Evolutionary conservation across 2,113 vertebrate genomes (phyloP).

Genomic region (Prochilodus magdalenae): DNA sequence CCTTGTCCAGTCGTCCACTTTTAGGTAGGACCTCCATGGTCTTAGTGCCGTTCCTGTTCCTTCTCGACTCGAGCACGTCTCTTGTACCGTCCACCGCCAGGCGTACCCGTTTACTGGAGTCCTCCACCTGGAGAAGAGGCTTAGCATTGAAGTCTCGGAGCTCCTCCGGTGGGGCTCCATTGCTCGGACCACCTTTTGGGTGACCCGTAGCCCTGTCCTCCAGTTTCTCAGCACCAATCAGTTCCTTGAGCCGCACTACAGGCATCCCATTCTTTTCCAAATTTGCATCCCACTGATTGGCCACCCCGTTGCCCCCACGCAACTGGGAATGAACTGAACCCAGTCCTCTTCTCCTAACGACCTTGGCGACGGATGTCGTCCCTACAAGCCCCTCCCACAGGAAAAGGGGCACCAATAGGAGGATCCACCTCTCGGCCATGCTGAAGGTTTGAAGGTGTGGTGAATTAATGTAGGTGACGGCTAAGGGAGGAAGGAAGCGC

Average conservation of each 20-base stretch:
- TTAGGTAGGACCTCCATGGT: constrained; percentile 57
- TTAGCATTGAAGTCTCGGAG: constrained; percentile 69
- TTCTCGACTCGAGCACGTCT: constrained; percentile 61
- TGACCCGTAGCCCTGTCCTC: constrained; percentile 59
- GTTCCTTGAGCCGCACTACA: constrained; percentile 69
- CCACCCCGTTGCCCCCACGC: constrained; percentile 61
- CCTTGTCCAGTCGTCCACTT: constrained; percentile 63
- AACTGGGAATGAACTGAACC: constrained; percentile 57
- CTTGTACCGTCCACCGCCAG: constrained; percentile 50
- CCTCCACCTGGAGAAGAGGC: constrained; percentile 53
- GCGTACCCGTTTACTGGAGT: constrained; percentile 56
- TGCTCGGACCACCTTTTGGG: constrained; percentile 63
- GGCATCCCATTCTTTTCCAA: constrained; percentile 66
- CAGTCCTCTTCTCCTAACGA: constrained; percentile 70
- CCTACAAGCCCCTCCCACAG: constrained; percentile 66
- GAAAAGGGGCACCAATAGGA: constrained; percentile 71
- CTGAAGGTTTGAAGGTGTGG: constrained; percentile 57
- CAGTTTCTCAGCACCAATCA: constrained; percentile 67
- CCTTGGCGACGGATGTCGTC: constrained; percentile 59
- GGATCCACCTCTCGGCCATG: constrained; percentile 72
- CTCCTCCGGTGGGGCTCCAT: constrained; percentile 52
- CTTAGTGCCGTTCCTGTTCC: constrained; percentile 68
- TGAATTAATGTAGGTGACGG: constrained; percentile 68
- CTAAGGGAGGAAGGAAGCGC: constrained; percentile 66
- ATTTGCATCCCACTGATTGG: constrained; percentile 68